Evolutionary conservation across 2,888 invertebrate genomes (phyloP).

Genomic region (Agrilus cyanescens): DNA sequence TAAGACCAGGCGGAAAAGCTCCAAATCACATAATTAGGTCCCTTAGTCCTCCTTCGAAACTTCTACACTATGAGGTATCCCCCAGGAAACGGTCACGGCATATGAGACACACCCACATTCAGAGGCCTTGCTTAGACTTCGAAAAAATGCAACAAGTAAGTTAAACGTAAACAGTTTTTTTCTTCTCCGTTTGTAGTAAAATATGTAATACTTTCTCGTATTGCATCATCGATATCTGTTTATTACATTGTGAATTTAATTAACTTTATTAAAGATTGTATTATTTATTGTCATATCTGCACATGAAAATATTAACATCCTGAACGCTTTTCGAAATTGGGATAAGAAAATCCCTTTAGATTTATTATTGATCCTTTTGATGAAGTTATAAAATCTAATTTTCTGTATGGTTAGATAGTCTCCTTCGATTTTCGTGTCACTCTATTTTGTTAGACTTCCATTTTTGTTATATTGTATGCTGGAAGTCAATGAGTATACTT

Average conservation of each 20-base stretch:
- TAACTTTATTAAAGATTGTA: neutral
- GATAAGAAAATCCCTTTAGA: no score
- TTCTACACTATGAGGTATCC: conserved; percentile 47
- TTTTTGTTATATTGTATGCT: no score
- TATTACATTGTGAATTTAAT: neutral
- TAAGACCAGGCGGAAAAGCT: conserved; percentile 53
- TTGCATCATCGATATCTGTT: neutral
- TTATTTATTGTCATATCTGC: no score
- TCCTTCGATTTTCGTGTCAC: no score
- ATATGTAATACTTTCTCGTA: conserved; percentile 1
- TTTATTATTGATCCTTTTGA: no score
- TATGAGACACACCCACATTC: conserved; percentile 48
- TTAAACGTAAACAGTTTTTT: conserved; percentile 2
- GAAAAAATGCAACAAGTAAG: conserved; percentile 94
- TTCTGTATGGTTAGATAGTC: no score
- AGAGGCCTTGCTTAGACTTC: conserved; percentile 85
- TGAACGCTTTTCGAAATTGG: no score
- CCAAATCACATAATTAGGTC: conserved; percentile 35
- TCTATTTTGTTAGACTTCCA: no score
- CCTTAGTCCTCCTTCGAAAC: conserved; percentile 38
- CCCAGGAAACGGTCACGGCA: conserved; percentile 51
- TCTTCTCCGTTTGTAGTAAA: conserved; percentile 1
- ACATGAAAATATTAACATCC: no score
- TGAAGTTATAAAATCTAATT: no score
- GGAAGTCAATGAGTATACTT: no score